Conservation (phyloP, 2,113 vertebrate species). For the Geococcyx californianus region DNA sequence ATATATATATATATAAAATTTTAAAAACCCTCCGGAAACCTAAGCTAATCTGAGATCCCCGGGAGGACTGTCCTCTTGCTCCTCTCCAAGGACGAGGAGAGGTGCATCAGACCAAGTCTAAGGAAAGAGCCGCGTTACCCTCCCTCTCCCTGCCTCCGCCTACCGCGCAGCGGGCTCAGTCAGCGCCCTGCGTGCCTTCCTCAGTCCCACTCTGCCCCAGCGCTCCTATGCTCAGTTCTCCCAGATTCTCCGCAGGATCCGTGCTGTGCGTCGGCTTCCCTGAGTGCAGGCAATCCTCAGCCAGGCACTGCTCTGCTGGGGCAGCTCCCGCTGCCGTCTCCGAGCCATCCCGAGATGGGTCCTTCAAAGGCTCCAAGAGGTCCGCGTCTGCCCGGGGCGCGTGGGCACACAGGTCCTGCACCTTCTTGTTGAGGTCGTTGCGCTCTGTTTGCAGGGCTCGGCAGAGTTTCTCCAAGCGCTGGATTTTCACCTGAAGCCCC, state of each 20-base stretch:
- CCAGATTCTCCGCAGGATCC: not conserved
- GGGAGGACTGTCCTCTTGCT: not conserved
- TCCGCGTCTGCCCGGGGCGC: not conserved
- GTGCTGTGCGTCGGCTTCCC: not conserved
- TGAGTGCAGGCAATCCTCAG: not conserved
- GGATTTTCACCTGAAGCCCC: conserved; percentile 92
- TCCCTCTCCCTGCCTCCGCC: not conserved
- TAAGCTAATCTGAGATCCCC: conserved; percentile 40
- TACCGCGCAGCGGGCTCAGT: not conserved
- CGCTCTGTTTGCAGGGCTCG: conserved; percentile 93
- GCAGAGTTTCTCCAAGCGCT: conserved; percentile 93
- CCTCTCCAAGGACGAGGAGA: not conserved
- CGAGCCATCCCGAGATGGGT: not conserved
- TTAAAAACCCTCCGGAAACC: conserved; percentile 56
- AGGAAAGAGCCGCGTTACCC: not conserved
- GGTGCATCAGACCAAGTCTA: not conserved
- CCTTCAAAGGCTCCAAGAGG: not conserved
- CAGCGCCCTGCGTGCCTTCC: not conserved
- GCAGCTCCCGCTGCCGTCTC: not conserved
- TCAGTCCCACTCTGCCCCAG: conserved; percentile 33
- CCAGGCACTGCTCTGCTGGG: not conserved
- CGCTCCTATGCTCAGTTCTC: conserved; percentile 40
- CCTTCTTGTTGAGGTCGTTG: conserved; percentile 96
- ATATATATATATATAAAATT: conserved; percentile 3
- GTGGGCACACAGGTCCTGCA: conserved; percentile 84